Base-by-base conservation (phyloP, 30 jellyfish, hydroid and myxozoan genomes). In the Turritopsis dohrnii region DNA sequence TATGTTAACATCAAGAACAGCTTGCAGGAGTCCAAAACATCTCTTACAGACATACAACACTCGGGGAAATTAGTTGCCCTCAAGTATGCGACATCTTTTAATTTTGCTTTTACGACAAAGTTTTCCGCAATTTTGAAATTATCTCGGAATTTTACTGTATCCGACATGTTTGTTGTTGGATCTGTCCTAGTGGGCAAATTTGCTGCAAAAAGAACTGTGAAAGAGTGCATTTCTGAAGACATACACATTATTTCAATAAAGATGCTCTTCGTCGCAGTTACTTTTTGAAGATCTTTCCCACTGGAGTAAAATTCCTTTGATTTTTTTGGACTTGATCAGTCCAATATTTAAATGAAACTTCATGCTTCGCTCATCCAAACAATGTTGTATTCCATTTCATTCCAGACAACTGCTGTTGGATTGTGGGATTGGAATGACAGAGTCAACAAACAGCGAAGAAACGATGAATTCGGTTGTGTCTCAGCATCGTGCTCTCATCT, bases 401-500 rank as follows among this genome's bases (percentile, higher is more conserved):
- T 29, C 16, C 71, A 94, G 99, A 88, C 99, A 94, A 73, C 90
- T 94, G 27, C 92, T 95, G 81, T 72, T 80, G 90, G 99, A 95
- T 76, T 90, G 97, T 84, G 97, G 97, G n/a, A 95, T 95, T 26
- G 99, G 99, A 4, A 87, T 65, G 18, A 60, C 92, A 18, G 90
- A 60, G 16, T 76, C 28, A 85, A 29, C 29, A 16, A 66, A 1
- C 23, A 23, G 29, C 4, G 94, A 81, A 25, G 94, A 80, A 21
- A 66, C 84, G 72, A 28, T 82, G 75, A 88, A 86, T 75, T 91
- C 96, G 17, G 96, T 95, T 52, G 97, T 90, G 21, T 90, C 97
- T 9, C 97, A 95, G 65, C 99, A 95, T 74, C 95, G 99, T 21
- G 99, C 97, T 1, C 87, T 95, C 84, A 95, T 95, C 17, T 95